A percentile compares a stretch with the other conserved stretches of the same genome.
These are phyloP conservation scores for Ridgeia piscesae DNA, from an alignment of 1,140 invertebrate genomes.

Conservation along the genomic window DNA sequence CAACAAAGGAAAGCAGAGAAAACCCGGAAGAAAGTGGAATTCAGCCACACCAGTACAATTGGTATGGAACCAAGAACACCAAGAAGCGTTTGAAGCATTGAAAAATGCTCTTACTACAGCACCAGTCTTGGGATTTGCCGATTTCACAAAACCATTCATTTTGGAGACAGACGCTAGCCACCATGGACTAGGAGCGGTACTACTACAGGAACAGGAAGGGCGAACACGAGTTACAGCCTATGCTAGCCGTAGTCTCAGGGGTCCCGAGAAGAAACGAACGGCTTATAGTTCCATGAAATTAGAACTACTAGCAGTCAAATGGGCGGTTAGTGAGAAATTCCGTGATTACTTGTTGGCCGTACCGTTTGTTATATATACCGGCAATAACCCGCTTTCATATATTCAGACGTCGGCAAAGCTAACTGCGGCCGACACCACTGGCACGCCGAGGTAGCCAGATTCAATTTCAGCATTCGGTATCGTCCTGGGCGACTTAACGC, in stretches of 20 bases:
- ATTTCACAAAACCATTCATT: background rate
- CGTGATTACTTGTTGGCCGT: background rate
- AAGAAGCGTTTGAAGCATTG: background rate
- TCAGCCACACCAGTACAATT: background rate
- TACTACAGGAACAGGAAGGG: background rate
- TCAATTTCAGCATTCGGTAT: background rate
- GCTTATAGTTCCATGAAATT: too few species aligned
- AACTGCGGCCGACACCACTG: background rate
- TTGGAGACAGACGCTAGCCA: background rate
- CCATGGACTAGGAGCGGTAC: background rate
- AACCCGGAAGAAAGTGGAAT: background rate
- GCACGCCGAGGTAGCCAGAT: background rate
- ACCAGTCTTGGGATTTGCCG: background rate
- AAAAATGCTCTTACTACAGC: background rate
- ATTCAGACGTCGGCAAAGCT: background rate
- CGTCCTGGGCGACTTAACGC: too few species aligned
- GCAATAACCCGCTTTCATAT: background rate
- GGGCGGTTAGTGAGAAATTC: background rate
- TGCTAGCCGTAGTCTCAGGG: too few species aligned
- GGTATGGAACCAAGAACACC: background rate
- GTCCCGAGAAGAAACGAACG: too few species aligned
- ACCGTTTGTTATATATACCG: background rate
- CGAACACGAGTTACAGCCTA: too few species aligned
- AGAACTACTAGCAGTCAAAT: too few species aligned
- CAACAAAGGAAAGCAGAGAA: background rate